Evolutionary conservation across 2,888 invertebrate genomes (phyloP).

Genomic region (Cataglyphis albicans): DNA sequence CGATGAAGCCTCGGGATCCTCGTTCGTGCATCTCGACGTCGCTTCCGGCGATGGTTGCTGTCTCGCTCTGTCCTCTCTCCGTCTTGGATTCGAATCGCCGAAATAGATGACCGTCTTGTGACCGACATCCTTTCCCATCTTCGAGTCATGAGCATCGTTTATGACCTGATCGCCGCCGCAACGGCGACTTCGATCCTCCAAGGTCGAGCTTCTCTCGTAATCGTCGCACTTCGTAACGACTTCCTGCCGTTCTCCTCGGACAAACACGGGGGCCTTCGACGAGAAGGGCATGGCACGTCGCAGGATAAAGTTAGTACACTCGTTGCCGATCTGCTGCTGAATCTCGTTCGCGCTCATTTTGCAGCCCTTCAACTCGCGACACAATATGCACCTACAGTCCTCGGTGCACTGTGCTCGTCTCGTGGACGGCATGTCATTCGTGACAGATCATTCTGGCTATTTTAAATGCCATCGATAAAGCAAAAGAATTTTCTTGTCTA

Average conservation of each 20-base stretch:
- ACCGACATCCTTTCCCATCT: constrained; percentile 77
- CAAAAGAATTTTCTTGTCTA: not conserved
- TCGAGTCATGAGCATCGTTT: not conserved
- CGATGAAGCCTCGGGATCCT: constrained; percentile 10
- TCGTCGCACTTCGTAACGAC: constrained; percentile 65
- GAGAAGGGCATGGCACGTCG: constrained; percentile 83
- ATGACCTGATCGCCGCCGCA: not conserved
- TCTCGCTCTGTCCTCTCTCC: constrained; percentile 41
- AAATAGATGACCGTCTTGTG: constrained; percentile 92
- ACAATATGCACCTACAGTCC: constrained; percentile 92
- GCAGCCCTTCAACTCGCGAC: constrained; percentile 90
- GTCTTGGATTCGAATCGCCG: constrained; percentile 89
- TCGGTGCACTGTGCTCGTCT: constrained; percentile 62
- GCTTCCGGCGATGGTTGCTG: constrained; percentile 21
- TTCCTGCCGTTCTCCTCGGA: constrained; percentile 78
- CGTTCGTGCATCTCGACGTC: constrained; percentile 1
- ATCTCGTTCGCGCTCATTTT: constrained; percentile 79
- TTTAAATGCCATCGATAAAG: not conserved
- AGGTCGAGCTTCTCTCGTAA: constrained; percentile 77
- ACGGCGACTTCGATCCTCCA: constrained; percentile 70
- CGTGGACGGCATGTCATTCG: constrained; percentile 70
- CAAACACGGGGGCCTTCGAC: constrained; percentile 72
- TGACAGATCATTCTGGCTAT: constrained; percentile 44
- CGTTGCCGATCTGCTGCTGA: constrained; percentile 75
- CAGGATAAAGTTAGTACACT: constrained; percentile 87